Conservation (phyloP, 2,797 vertebrate species). For the Sebastes wilsoni region DNA sequence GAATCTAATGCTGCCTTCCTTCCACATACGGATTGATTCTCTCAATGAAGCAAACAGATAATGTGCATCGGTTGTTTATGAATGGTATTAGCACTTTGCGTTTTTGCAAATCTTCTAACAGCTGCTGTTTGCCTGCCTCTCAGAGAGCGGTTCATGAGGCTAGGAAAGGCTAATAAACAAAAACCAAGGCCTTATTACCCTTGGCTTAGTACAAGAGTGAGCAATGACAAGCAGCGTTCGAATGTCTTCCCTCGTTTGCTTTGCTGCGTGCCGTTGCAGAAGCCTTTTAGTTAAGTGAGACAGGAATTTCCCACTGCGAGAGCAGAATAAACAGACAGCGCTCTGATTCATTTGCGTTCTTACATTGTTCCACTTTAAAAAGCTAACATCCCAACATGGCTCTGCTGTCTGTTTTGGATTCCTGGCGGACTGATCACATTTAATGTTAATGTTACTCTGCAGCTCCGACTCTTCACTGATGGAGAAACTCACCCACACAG, state of each 20-base stretch:
- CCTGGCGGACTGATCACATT: constrained; percentile 58
- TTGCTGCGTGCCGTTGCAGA: neutral
- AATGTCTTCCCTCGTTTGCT: constrained; percentile 2
- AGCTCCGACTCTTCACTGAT: constrained; percentile 11
- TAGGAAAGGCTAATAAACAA: constrained; percentile 20
- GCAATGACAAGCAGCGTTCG: neutral
- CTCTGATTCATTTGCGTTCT: constrained; percentile 31
- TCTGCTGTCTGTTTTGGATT: constrained; percentile 60
- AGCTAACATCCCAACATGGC: constrained; percentile 48
- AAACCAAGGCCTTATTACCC: neutral
- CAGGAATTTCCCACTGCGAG: constrained; percentile 37
- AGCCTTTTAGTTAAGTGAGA: constrained; percentile 28
- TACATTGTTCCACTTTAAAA: constrained; percentile 40
- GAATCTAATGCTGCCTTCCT: neutral
- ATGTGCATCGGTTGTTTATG: neutral
- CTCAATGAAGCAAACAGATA: neutral
- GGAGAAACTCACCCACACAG: constrained; percentile 51
- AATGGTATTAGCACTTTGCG: neutral
- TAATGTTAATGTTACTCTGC: constrained; percentile 53
- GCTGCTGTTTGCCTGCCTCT: constrained; percentile 23
- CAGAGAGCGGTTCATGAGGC: neutral
- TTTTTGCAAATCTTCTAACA: constrained; percentile 20
- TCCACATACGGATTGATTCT: neutral
- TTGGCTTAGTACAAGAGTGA: neutral
- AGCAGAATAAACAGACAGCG: constrained; percentile 53